Evolutionary conservation across 1,140 invertebrate genomes (phyloP).

Genomic region (Teleogryllus occipitalis): DNA sequence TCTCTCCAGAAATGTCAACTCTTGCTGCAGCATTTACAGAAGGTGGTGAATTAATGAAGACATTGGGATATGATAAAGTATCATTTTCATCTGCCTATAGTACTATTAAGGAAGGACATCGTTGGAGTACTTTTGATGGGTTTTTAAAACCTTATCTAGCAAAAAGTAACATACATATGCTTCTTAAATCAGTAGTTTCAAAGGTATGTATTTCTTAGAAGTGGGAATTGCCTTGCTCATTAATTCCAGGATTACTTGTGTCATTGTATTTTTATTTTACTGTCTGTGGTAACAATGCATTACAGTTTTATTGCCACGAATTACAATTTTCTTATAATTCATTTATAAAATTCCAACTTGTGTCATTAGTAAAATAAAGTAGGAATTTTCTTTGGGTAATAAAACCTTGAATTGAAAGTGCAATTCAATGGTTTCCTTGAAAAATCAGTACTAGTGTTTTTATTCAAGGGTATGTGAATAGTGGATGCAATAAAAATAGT

Average conservation of each 20-base stretch:
- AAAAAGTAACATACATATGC: constrained; percentile 57
- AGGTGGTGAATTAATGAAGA: constrained; percentile 36
- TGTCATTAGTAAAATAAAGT: too few relatives aligned
- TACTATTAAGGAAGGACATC: constrained; percentile 39
- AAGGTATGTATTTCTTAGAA: constrained; percentile 33
- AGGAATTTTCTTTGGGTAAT: too few relatives aligned
- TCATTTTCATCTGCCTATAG: constrained; percentile 33
- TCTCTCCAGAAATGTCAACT: constrained; percentile 9
- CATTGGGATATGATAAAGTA: constrained; percentile 27
- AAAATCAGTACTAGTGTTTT: too few relatives aligned
- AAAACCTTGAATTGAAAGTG: too few relatives aligned
- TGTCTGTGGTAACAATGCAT: too few relatives aligned
- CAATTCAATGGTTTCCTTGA: too few relatives aligned
- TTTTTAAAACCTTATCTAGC: constrained; percentile 58
- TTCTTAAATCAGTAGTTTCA: constrained; percentile 55
- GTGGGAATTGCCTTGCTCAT: not conserved
- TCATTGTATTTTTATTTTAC: not conserved
- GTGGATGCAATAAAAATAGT: too few relatives aligned
- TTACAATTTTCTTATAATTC: too few relatives aligned
- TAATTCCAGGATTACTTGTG: not conserved
- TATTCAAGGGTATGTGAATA: too few relatives aligned
- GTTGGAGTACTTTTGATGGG: constrained; percentile 44
- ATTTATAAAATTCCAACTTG: too few relatives aligned
- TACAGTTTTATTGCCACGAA: too few relatives aligned
- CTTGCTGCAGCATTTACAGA: constrained; percentile 33